Conservation (phyloP, 1,140 invertebrate species). For the Drosophila santomea region DNA sequence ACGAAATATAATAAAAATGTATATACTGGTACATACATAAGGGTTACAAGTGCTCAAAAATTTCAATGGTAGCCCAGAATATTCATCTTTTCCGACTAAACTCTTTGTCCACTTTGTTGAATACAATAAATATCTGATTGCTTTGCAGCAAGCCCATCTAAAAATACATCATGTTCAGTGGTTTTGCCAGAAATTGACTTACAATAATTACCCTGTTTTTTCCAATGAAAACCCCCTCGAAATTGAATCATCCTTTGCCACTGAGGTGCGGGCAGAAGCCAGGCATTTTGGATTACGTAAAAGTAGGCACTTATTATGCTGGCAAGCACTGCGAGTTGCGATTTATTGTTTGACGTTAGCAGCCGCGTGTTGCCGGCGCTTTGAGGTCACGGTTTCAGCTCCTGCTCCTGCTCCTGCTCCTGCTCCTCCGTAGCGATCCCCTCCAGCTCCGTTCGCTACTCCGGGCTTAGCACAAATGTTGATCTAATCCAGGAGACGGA, state of each 20-base stretch:
- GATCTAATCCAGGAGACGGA: conserved; percentile 63
- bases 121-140: background rate
- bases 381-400: conserved; percentile 52
- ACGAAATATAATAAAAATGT: no score
- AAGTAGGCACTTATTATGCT: conserved; percentile 80
- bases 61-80: no score
- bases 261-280: conserved; percentile 28
- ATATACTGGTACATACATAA: no score
- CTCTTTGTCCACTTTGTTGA: no score
- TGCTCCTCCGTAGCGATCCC: background rate
- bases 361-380: conserved; percentile 45
- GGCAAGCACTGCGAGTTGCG: conserved; percentile 79
- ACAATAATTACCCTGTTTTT: conserved; percentile 18
- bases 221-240: conserved; percentile 1
- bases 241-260: conserved; percentile 28
- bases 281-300: conserved; percentile 72
- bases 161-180: background rate
- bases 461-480: conserved; percentile 68
- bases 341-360: conserved; percentile 81
- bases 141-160: background rate
- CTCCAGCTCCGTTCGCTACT: conserved; percentile 8
- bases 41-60: no score
- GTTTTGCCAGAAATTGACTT: background rate
- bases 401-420: no score
- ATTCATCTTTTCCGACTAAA: no score